Percentiles rank a stretch among this genome's conserved stretches.
Evolutionary conservation across 1,140 invertebrate species (phyloP).

Genomic region (Calephelis nemesis): DNA sequence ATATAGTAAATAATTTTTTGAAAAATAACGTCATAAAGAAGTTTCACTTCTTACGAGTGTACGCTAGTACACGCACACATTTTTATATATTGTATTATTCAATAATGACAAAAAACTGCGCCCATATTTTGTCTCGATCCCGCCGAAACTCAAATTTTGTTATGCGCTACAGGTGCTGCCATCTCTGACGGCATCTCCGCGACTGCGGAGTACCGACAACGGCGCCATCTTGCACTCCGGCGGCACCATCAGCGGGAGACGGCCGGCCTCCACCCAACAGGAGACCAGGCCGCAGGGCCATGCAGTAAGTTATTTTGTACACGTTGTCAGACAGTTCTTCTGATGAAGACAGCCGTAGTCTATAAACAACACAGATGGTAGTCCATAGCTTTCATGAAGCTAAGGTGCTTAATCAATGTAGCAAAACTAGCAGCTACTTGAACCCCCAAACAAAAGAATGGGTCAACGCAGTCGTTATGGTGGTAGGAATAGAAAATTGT

Average conservation of each 20-base stretch:
- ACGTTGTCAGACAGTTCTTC: background rate
- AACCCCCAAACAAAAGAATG: too few species aligned
- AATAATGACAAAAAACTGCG: too few species aligned
- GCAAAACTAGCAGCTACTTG: too few species aligned
- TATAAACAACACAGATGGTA: background rate
- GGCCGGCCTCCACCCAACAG: slow-evolving; percentile 65
- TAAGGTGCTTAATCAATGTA: too few species aligned
- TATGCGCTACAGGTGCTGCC: slow-evolving; percentile 83
- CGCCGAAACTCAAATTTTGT: background rate
- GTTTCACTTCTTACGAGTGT: too few species aligned
- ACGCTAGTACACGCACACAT: too few species aligned
- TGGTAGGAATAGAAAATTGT: too few species aligned
- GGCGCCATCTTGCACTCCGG: slow-evolving; percentile 88
- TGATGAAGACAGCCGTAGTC: background rate
- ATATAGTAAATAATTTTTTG: too few species aligned
- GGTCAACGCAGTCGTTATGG: too few species aligned
- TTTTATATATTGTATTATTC: too few species aligned
- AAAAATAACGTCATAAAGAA: too few species aligned
- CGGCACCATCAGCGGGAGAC: slow-evolving; percentile 86
- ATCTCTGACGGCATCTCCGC: slow-evolving; percentile 80
- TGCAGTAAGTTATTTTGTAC: slow-evolving; percentile 40
- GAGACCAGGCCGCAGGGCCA: slow-evolving; percentile 53
- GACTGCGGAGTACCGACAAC: slow-evolving; percentile 87
- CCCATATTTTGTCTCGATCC: too few species aligned
- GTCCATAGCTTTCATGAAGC: background rate